Evolutionary conservation across 2,888 invertebrate genomes (phyloP), one percentile per base, ranked within the genome.

Genomic region (Epirrhoe alternata): DNA sequence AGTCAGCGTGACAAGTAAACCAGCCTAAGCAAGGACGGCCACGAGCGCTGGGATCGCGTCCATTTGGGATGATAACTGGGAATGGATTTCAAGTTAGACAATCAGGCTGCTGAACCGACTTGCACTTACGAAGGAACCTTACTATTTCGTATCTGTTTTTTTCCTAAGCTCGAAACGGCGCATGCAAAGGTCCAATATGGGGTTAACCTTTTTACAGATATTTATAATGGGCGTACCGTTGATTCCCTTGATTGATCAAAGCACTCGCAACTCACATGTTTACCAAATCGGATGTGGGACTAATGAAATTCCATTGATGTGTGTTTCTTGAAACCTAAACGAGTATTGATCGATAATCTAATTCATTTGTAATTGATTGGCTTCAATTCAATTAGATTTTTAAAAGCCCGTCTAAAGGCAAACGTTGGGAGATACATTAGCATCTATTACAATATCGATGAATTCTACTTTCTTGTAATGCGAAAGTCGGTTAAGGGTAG

Each of bases 351-450:
- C 17, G 30, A 38, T 35, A 7, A 47, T 3, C 30, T 14, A 60
- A 53, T 53, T 60, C 12, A 59, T 45, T 59, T 55, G 10, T n/a
- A 54, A 5, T 47, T 54, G 35, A 61, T 54, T 54, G 61, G 24
- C 54, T 55, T 55, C 17, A 10, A 42, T 33, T 38, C 0, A 54
- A 54, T 16, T 47, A 16, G 17, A 10, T 35, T 62, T 33, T 49
- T 72, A 94, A 47, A 16, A 53, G 31, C 5, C 12, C 30, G 35
- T 16, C 30, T 14, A 60, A 52, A 60, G 42, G 42, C 51, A 38
- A 52, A 30, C 2, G 24, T 42, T 31, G 30, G 14, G 8, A 49
- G 33, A 51, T 59, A 10, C 42, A 52, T 60, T 59, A 10, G 42
- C 51, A 52, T 35, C 7, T 3, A 59, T 42, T 52, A 42, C 24